phyloP scores from a whole-genome alignment of 53 echinoderm and acorn worm species.

The Temnopleurus reevesii region DNA sequence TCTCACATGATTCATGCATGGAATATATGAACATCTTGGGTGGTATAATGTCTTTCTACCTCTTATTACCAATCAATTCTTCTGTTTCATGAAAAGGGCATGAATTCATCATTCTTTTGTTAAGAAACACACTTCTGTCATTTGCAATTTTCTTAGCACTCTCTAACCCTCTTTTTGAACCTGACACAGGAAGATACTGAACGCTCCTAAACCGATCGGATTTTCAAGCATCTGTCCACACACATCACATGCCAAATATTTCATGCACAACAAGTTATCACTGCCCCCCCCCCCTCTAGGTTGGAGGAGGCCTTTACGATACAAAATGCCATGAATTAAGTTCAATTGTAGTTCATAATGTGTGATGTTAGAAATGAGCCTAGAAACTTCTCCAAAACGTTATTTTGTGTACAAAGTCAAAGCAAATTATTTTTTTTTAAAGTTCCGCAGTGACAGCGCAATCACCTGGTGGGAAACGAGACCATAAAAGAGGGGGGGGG shows the following conservation, averaged over 20 bases:
- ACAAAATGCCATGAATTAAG: too few relatives aligned
- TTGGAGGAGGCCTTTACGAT: too few relatives aligned
- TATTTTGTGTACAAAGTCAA: too few relatives aligned
- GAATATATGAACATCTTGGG: slow-evolving; percentile 19
- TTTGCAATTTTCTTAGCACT: not conserved
- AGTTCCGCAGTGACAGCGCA: too few relatives aligned
- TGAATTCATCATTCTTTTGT: slow-evolving; percentile 28
- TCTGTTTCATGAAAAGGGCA: slow-evolving; percentile 33
- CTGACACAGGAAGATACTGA: not conserved
- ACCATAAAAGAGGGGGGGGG: too few relatives aligned
- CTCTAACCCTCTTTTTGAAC: not conserved
- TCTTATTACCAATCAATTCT: not conserved
- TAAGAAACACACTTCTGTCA: slow-evolving; percentile 21
- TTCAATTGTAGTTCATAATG: too few relatives aligned
- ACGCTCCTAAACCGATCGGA: not conserved
- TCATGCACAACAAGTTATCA: too few relatives aligned
- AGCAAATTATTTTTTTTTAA: too few relatives aligned
- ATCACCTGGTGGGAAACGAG: too few relatives aligned
- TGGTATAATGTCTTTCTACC: not conserved
- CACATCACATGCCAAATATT: not conserved
- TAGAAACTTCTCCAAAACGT: too few relatives aligned
- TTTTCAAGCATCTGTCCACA: not conserved
- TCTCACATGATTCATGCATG: not conserved
- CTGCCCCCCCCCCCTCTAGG: too few relatives aligned
- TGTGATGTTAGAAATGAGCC: too few relatives aligned